A percentile compares a stretch with the other conserved stretches of the same genome.
Evolutionary conservation across 1,140 invertebrate genomes (phyloP).

Genomic region (Drosophila simulans): DNA sequence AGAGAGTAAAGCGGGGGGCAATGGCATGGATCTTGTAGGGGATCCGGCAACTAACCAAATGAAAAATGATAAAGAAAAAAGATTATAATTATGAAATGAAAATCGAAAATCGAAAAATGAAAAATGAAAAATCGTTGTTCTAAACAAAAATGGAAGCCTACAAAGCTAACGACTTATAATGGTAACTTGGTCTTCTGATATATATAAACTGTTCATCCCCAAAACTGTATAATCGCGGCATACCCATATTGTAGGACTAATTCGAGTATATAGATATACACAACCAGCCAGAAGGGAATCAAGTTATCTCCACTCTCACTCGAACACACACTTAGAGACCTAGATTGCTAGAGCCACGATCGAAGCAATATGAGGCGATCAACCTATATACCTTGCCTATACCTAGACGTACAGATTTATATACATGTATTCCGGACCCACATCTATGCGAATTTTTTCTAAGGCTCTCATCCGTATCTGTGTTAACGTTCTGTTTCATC

Average conservation of each 20-base stretch:
- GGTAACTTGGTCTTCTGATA: constrained; percentile 78
- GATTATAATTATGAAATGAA: constrained; percentile 21
- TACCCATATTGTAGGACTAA: constrained; percentile 34
- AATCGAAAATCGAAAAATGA: constrained; percentile 23
- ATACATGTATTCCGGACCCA: constrained; percentile 70
- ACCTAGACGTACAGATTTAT: constrained; percentile 62
- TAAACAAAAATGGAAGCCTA: constrained; percentile 50
- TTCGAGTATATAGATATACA: constrained; percentile 32
- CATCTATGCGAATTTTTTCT: constrained; percentile 42
- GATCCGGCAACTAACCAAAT: constrained; percentile 29
- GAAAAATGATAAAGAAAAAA: background rate
- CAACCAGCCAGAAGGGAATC: constrained; percentile 43
- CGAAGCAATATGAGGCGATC: constrained; percentile 40
- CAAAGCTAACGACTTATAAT: constrained; percentile 77
- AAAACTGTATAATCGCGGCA: constrained; percentile 59
- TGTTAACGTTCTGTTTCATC: constrained; percentile 26
- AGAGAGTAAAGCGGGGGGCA: background rate
- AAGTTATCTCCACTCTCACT: constrained; percentile 46
- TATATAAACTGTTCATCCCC: constrained; percentile 56
- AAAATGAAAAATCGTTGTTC: constrained; percentile 34
- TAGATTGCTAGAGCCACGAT: constrained; percentile 55
- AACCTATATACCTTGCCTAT: constrained; percentile 56
- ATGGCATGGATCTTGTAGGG: background rate
- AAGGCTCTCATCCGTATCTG: constrained; percentile 25
- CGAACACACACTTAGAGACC: constrained; percentile 44